Percentiles rank a stretch among this genome's conserved stretches.
Conservation (phyloP, 2,113 vertebrate species). For the Harpagus bidentatus region DNA sequence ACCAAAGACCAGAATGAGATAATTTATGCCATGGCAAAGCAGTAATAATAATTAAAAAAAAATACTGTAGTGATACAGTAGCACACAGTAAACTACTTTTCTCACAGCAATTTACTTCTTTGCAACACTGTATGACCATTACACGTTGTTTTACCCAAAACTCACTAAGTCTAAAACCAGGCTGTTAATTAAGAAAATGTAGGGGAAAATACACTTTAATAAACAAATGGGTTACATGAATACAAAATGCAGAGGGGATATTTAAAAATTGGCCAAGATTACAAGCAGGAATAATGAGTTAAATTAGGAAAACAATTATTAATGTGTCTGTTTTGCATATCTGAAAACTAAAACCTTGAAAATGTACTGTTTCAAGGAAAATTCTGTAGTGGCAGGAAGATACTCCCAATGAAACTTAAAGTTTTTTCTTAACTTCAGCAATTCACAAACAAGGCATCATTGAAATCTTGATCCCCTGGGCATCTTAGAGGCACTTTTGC, state of each 20-base stretch:
- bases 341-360: not conserved
- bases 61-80: not conserved
- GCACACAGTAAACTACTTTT: not conserved
- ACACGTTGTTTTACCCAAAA: not conserved
- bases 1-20: not conserved
- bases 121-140: accelerated
- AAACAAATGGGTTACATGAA: not conserved
- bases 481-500: constrained; percentile 1
- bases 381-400: not conserved
- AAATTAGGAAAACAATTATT: not conserved
- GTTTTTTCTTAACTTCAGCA: not conserved
- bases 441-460: constrained; percentile 28
- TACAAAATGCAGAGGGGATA: not conserved
- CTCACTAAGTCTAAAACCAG: not conserved
- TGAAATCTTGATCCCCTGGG: not conserved
- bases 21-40: not conserved
- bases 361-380: not conserved
- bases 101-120: not conserved
- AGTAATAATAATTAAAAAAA: not conserved
- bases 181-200: not conserved
- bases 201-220: not conserved
- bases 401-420: not conserved
- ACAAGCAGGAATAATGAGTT: not conserved
- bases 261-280: not conserved
- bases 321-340: not conserved